Percentiles rank a stretch among this genome's conserved stretches.
These are phyloP conservation scores for Turnix velox DNA, from an alignment of 2,113 vertebrate species.

Conservation along the genomic window DNA sequence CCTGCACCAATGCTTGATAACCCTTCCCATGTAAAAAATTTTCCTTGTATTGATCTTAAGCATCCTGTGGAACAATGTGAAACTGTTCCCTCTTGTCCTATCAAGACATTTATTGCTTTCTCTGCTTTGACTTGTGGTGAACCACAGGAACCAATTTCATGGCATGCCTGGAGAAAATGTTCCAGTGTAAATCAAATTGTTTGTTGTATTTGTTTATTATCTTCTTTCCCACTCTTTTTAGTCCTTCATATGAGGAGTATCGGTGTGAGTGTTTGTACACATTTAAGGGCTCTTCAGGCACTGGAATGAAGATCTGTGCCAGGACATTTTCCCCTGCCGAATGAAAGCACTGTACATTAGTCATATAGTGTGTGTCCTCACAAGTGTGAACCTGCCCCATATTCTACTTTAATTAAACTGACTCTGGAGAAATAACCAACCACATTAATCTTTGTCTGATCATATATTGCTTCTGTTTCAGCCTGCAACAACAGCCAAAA, in stretches of 20 bases:
- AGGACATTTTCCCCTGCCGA: not conserved
- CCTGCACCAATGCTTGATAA: no score
- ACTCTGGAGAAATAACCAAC: not conserved
- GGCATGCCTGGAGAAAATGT: not conserved
- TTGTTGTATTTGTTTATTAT: not conserved
- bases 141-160: not conserved
- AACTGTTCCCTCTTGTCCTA: no score
- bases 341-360: accelerated
- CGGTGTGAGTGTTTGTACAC: not conserved
- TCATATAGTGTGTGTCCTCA: not conserved
- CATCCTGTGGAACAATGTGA: no score
- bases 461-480: not conserved
- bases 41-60: no score
- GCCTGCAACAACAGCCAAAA: not conserved
- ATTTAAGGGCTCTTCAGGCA: not conserved
- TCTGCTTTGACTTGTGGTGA: not conserved
- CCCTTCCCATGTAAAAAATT: no score
- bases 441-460: not conserved
- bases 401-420: not conserved
- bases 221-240: not conserved
- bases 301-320: not conserved
- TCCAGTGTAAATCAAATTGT: not conserved
- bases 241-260: accelerated
- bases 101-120: not conserved
- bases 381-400: not conserved